These are phyloP conservation scores for Chromoteleia sp. DNA, from an alignment of 2,888 invertebrate genomes.

Conservation along the genomic window DNA sequence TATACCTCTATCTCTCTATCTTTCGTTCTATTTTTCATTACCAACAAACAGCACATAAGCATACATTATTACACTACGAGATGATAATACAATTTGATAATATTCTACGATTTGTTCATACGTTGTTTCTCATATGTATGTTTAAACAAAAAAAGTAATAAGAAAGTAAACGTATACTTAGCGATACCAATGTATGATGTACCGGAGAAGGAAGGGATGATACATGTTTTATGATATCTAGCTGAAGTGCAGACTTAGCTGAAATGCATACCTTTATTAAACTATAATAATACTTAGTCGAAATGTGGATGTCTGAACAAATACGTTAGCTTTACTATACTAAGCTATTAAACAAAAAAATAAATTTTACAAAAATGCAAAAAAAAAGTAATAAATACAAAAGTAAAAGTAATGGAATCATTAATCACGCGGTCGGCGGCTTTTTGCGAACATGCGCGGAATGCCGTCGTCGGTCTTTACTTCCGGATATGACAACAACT, in stretches of 20 bases:
- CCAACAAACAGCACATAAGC: conserved; percentile 78
- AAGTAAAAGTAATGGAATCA: conserved; percentile 70
- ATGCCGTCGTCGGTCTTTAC: conserved; percentile 80
- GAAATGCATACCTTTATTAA: conserved; percentile 84
- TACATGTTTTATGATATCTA: conserved; percentile 85
- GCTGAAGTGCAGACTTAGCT: conserved; percentile 85
- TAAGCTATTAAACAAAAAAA: conserved; percentile 82
- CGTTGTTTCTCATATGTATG: conserved; percentile 80
- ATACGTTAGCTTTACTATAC: conserved; percentile 85
- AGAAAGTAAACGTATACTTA: conserved; percentile 82
- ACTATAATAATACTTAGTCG: conserved; percentile 85
- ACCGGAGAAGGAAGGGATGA: conserved; percentile 83
- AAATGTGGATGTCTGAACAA: conserved; percentile 85
- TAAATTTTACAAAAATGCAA: conserved; percentile 69
- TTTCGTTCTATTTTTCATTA: conserved; percentile 63
- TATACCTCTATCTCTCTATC: conserved; percentile 34
- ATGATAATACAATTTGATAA: conserved; percentile 79
- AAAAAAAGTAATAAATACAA: conserved; percentile 72
- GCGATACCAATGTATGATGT: conserved; percentile 85
- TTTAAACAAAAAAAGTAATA: conserved; percentile 77
- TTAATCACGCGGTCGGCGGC: conserved; percentile 76
- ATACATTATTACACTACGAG: conserved; percentile 78
- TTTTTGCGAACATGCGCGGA: conserved; percentile 76
- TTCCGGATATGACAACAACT: conserved; percentile 85
- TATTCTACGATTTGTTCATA: conserved; percentile 79